These are phyloP conservation scores for Archocentrus centrarchus DNA, from an alignment of 2,113 vertebrate genomes.

Conservation along the genomic window DNA sequence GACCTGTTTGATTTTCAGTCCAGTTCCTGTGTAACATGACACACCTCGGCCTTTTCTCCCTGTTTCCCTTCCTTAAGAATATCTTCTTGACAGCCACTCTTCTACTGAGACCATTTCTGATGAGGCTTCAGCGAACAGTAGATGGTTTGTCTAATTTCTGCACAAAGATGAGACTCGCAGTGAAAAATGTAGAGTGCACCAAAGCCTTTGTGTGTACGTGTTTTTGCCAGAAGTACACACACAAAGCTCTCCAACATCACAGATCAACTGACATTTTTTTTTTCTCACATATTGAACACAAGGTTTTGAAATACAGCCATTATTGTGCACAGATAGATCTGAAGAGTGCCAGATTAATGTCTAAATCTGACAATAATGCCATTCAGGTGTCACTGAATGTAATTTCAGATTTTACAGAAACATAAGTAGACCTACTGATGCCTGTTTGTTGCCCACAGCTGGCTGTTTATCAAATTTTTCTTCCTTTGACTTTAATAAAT, in stretches of 20 bases:
- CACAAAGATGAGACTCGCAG: neutral
- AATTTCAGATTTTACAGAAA: constrained; percentile 11
- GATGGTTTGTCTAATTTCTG: neutral
- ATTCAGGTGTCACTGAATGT: neutral
- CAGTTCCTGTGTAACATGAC: too few species aligned
- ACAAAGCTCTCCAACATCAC: neutral
- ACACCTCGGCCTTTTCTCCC: too few species aligned
- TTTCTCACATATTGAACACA: constrained; percentile 1
- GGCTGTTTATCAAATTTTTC: neutral
- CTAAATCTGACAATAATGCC: neutral
- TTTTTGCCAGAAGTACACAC: neutral
- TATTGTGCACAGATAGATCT: neutral
- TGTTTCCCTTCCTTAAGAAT: too few species aligned
- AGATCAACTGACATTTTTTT: neutral
- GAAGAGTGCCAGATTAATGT: constrained; percentile 4
- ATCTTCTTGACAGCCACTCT: too few species aligned
- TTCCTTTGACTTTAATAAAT: neutral
- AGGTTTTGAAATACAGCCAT: neutral
- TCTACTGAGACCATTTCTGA: too few species aligned
- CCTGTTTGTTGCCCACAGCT: neutral
- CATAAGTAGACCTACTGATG: neutral
- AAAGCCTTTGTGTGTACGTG: neutral
- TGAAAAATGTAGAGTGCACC: neutral
- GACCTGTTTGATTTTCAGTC: too few species aligned
- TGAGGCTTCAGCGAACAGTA: too few species aligned